phyloP scores from a whole-genome alignment of 2,797 vertebrate species.

The Parauchenoglanis ngamensis region DNA sequence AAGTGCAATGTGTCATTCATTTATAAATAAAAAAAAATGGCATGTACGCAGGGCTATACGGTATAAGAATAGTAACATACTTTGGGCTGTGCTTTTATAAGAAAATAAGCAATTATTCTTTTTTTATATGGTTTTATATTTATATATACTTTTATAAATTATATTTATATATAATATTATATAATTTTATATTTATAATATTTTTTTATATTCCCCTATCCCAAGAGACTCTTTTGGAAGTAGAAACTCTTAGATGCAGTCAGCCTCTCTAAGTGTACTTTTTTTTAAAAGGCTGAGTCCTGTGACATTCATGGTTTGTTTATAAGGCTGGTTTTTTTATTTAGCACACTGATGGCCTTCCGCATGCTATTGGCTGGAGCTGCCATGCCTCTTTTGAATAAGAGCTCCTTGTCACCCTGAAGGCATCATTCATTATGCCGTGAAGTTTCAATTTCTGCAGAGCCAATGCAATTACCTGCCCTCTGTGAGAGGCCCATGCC shows the following conservation, averaged over 20 bases:
- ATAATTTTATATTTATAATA: no score
- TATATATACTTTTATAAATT: no score
- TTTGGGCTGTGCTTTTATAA: neutral
- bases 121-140: neutral
- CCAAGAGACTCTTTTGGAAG: slow-evolving; percentile 24
- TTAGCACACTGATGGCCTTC: neutral
- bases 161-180: no score
- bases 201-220: slow-evolving; percentile 12
- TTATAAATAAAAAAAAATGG: neutral
- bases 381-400: slow-evolving; percentile 55
- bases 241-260: slow-evolving; percentile 36
- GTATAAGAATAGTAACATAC: neutral
- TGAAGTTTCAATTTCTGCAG: slow-evolving; percentile 66
- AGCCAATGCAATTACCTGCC: slow-evolving; percentile 56
- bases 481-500: slow-evolving; percentile 34
- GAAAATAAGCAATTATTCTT: neutral
- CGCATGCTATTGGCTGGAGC: slow-evolving; percentile 38
- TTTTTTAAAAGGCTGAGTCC: slow-evolving; percentile 4
- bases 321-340: slow-evolving; percentile 8
- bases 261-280: slow-evolving; percentile 13
- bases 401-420: slow-evolving; percentile 56
- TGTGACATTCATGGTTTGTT: slow-evolving; percentile 54
- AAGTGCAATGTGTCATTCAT: neutral
- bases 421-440: slow-evolving; percentile 71
- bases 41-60: neutral